Evolutionary conservation across 2,888 invertebrate genomes (phyloP).

Genomic region (Coelopa pilipes): DNA sequence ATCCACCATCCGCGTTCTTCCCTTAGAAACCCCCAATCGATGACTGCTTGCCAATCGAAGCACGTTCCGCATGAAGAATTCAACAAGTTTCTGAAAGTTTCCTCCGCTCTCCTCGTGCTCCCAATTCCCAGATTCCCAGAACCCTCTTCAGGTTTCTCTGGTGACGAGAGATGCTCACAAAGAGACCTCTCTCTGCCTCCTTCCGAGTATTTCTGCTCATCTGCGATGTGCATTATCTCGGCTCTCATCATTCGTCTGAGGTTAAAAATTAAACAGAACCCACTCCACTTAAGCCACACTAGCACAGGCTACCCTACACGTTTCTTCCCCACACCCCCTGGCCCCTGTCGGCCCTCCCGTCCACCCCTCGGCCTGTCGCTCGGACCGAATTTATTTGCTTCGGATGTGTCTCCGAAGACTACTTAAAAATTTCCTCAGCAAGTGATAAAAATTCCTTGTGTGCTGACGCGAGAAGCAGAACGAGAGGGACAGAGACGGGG

Average conservation of each 20-base stretch:
- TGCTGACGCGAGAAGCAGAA: background rate
- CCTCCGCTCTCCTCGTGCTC: background rate
- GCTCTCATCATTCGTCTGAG: background rate
- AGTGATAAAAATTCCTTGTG: conserved; percentile 26
- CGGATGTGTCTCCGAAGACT: conserved; percentile 30
- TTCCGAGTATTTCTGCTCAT: too few species aligned
- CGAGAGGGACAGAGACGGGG: background rate
- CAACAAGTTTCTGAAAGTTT: background rate
- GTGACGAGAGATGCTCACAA: too few species aligned
- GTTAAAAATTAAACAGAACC: background rate
- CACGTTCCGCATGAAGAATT: background rate
- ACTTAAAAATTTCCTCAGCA: conserved; percentile 26
- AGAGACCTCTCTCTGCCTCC: too few species aligned
- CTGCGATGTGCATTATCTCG: background rate
- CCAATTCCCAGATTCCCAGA: too few species aligned
- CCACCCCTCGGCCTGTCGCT: too few species aligned
- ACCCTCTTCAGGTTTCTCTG: too few species aligned
- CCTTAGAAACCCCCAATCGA: too few species aligned
- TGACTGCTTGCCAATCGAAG: background rate
- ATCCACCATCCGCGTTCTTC: too few species aligned
- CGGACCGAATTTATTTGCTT: conserved; percentile 23
- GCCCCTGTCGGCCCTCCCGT: too few species aligned
- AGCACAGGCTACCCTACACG: background rate
- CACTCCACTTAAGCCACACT: too few species aligned
- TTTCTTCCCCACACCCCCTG: background rate